A percentile compares a stretch with the other conserved stretches of the same genome.
These are phyloP conservation scores for Ricordea florida DNA, from an alignment of 92 coral and sea anemone species.

Conservation along the genomic window DNA sequence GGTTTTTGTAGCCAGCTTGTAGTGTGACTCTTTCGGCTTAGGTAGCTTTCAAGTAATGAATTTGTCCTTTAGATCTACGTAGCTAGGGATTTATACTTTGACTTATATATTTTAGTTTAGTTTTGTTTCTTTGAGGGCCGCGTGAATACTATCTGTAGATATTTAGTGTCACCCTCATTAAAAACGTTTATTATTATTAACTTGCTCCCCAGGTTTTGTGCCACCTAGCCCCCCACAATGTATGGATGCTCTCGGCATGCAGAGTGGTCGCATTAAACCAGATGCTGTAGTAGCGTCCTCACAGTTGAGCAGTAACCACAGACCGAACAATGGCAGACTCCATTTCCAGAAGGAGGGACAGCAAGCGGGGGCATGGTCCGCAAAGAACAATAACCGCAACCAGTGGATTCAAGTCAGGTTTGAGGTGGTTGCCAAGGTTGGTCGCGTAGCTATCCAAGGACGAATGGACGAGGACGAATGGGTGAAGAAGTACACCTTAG, in stretches of 20 bases:
- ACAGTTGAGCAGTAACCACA: background rate
- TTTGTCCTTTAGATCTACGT: no score
- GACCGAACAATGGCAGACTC: conserved; percentile 37
- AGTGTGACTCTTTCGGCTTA: no score
- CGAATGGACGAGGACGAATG: conserved; percentile 53
- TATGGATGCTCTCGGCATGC: conserved; percentile 52
- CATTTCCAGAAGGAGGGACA: conserved; percentile 23
- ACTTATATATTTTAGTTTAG: no score
- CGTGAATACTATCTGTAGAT: background rate
- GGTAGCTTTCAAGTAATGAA: no score
- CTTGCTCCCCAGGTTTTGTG: conserved; percentile 41
- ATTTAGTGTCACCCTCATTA: no score
- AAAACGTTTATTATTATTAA: no score
- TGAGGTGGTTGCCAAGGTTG: conserved; percentile 48
- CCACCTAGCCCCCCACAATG: conserved; percentile 57
- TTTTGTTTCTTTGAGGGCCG: no score
- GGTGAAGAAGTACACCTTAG: conserved; percentile 46
- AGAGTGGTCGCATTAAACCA: conserved; percentile 21
- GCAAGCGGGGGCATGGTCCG: conserved; percentile 53
- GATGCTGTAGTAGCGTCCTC: conserved; percentile 45
- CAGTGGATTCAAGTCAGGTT: conserved; percentile 59
- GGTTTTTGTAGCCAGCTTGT: no score
- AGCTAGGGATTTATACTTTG: no score
- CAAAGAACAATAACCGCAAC: conserved; percentile 5
- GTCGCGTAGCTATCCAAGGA: conserved; percentile 48